These are phyloP conservation scores for Aphelocoma californica DNA, from an alignment of 2,797 vertebrate genomes.

Conservation along the genomic window DNA sequence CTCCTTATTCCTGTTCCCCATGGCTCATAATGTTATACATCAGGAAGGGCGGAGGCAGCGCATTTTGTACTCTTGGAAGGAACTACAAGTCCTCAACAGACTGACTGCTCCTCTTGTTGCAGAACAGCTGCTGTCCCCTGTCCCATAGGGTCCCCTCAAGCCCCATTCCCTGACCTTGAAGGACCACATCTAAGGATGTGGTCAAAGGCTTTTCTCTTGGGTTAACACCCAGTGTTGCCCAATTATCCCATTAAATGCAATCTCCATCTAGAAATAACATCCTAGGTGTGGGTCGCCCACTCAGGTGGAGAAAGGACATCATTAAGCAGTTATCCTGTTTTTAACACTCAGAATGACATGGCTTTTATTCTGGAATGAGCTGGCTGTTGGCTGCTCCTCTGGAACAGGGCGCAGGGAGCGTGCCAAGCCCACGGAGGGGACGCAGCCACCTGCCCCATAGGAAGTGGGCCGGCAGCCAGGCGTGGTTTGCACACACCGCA, in stretches of 20 bases:
- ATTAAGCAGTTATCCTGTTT: neutral
- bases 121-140: neutral
- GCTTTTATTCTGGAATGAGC: constrained; percentile 8
- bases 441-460: constrained; percentile 31
- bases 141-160: neutral
- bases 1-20: constrained; percentile 19
- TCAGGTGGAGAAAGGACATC: neutral
- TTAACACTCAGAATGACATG: neutral
- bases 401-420: neutral
- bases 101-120: neutral
- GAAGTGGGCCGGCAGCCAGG: constrained; percentile 22
- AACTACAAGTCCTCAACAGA: neutral
- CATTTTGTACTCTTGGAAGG: constrained; percentile 25
- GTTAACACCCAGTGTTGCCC: neutral
- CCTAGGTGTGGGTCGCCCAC: neutral
- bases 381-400: neutral
- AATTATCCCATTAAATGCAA: neutral
- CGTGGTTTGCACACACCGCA: neutral
- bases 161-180: neutral
- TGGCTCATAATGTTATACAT: neutral
- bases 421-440: neutral
- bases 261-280: neutral
- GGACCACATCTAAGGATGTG: neutral
- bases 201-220: neutral
- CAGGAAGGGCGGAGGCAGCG: constrained; percentile 18